phyloP scores from a whole-genome alignment of 1,140 invertebrate genomes.

The Tenebrio molitor region DNA sequence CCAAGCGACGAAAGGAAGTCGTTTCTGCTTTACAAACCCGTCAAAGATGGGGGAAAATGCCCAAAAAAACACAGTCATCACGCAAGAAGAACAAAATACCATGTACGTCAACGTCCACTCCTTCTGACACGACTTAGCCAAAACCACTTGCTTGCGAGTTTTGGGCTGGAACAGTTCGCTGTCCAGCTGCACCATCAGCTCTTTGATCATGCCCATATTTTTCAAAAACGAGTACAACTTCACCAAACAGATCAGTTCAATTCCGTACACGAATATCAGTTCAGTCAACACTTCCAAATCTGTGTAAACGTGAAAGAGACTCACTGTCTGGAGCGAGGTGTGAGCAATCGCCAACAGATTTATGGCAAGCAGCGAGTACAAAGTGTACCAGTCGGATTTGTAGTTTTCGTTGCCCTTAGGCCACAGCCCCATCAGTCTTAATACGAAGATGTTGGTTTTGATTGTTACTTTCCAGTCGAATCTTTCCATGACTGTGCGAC shows the following conservation, averaged over 20 bases:
- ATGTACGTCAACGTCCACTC: background rate
- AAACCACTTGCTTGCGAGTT: background rate
- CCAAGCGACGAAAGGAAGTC: constrained; percentile 1
- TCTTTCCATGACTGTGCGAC: background rate
- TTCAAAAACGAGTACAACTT: background rate
- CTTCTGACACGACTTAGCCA: background rate
- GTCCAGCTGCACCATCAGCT: background rate
- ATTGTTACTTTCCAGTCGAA: background rate
- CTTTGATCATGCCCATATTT: background rate
- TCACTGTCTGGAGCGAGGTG: background rate
- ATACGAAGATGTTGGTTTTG: background rate
- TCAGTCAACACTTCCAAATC: background rate
- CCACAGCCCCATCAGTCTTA: background rate
- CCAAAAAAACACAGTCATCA: background rate
- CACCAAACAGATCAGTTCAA: background rate
- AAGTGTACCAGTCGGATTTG: background rate
- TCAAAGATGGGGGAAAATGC: background rate
- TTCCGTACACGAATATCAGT: background rate
- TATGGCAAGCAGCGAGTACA: background rate
- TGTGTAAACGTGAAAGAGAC: background rate
- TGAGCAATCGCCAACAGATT: background rate
- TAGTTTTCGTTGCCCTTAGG: background rate
- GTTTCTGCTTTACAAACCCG: background rate
- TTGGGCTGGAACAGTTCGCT: background rate
- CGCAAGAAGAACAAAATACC: background rate